Evolutionary conservation across 2,113 vertebrate species (phyloP).

Genomic region (Rhabdornis inornatus): DNA sequence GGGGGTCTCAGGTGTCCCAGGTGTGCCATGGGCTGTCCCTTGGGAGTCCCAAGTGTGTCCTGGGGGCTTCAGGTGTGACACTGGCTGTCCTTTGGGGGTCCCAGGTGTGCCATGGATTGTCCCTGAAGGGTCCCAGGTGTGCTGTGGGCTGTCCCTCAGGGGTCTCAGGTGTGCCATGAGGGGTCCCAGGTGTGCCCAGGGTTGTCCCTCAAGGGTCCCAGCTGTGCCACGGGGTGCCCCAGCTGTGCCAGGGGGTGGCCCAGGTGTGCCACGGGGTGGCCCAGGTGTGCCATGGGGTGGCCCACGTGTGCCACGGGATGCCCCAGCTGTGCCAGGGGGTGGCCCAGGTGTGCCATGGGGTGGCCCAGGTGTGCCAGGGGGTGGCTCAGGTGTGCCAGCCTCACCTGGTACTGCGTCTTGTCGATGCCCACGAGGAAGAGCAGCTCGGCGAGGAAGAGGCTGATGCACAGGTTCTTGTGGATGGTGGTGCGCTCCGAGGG

Average conservation of each 20-base stretch:
- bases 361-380: neutral
- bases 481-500: constrained; percentile 94
- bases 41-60: too few relatives aligned
- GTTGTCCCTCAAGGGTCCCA: too few relatives aligned
- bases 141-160: too few relatives aligned
- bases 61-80: too few relatives aligned
- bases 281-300: neutral
- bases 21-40: neutral
- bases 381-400: neutral
- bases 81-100: too few relatives aligned
- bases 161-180: too few relatives aligned
- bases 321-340: too few relatives aligned
- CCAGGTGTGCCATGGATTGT: too few relatives aligned
- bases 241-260: neutral
- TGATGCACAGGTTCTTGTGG: constrained; percentile 97
- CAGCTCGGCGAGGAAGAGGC: constrained; percentile 92
- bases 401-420: constrained; percentile 91
- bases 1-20: neutral
- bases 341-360: too few relatives aligned
- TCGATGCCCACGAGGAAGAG: constrained; percentile 95
- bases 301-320: neutral
- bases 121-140: too few relatives aligned
- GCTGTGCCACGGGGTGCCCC: neutral
- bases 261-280: neutral
- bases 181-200: too few relatives aligned